Base-by-base conservation (phyloP, 64 coral and sea anemone genomes). In the Pocillopora damicornis region DNA sequence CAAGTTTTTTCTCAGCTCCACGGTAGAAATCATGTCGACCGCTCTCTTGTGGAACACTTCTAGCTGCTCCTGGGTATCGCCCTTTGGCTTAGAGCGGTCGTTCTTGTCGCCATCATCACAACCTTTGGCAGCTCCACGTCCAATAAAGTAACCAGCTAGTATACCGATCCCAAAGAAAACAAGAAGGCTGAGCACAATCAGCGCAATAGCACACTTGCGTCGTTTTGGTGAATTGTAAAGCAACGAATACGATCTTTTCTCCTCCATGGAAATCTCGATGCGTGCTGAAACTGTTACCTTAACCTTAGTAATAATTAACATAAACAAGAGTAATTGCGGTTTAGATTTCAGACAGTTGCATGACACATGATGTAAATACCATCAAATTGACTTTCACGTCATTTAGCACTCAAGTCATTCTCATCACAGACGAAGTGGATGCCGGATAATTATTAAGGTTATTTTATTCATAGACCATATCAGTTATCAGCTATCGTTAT, bases 141-240 rank as follows among this genome's bases (percentile, higher is more conserved):
- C 92, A 72, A 94, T 87, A 37, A 90, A 90, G 75, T 86, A 94
- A 4, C 92, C 92, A 62, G 83, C 61, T 1, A 90, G 65, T 61
- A 93, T 85, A 23, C 68, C 79, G 17, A 94, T 18, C 6, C 62
- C 81, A 34, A 61, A 60, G 30, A 78, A 60, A 23, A 90, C 42
- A 75, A 90, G 86, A 14, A 85, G 14, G 15, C 64, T 13, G n/a
- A 89, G 51, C 42, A 87, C 75, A 78, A 94, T 26, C 10, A 25
- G 25, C 65, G 36, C 82, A 5, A 81, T 34, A 11, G 81, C 64
- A 1, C 58, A 79, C 5, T 16, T 15, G 2, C 87, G 88, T 20
- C 92, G 63, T 11, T 51, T 85, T 23, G 63, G 65, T 12, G 64
- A 58, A 1, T 63, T 85, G 15, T 72, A 72, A 71, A 9, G 18